Evolutionary conservation across 2,888 invertebrate genomes (phyloP).

Genomic region (Pelosia muscerda): DNA sequence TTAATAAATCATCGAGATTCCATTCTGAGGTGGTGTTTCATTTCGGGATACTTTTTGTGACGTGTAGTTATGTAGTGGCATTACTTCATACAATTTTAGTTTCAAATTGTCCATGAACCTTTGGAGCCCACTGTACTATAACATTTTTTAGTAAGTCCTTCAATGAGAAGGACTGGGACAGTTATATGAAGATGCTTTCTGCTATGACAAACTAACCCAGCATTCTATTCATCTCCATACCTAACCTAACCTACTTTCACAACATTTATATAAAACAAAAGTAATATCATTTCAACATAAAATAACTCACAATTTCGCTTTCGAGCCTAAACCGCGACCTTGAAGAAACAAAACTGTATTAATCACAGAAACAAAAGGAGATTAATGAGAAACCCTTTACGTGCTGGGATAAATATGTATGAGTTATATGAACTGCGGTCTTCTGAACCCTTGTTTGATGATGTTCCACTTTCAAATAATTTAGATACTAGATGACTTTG

Average conservation of each 20-base stretch:
- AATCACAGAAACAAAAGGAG: conserved; percentile 22
- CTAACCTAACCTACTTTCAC: background rate
- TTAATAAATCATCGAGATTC: too few species aligned
- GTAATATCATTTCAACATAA: conserved; percentile 7
- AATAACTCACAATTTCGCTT: conserved; percentile 16
- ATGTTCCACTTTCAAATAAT: background rate
- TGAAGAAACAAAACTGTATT: conserved; percentile 23
- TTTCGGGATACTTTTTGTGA: too few species aligned
- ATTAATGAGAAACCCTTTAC: conserved; percentile 22
- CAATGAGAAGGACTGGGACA: too few species aligned
- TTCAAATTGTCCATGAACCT: too few species aligned
- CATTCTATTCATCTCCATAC: background rate
- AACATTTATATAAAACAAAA: background rate
- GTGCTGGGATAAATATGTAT: conserved; percentile 16
- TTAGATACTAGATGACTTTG: background rate
- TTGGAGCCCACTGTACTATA: too few species aligned
- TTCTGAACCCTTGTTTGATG: background rate
- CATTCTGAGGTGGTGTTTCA: too few species aligned
- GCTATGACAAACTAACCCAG: too few species aligned
- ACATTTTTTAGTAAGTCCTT: too few species aligned
- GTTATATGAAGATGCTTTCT: too few species aligned
- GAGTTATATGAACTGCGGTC: conserved; percentile 12
- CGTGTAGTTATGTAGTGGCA: too few species aligned
- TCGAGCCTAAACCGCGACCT: conserved; percentile 14
- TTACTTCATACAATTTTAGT: too few species aligned